Conservation (phyloP, 1,140 invertebrate genomes). For the Probaryconus sp. region DNA sequence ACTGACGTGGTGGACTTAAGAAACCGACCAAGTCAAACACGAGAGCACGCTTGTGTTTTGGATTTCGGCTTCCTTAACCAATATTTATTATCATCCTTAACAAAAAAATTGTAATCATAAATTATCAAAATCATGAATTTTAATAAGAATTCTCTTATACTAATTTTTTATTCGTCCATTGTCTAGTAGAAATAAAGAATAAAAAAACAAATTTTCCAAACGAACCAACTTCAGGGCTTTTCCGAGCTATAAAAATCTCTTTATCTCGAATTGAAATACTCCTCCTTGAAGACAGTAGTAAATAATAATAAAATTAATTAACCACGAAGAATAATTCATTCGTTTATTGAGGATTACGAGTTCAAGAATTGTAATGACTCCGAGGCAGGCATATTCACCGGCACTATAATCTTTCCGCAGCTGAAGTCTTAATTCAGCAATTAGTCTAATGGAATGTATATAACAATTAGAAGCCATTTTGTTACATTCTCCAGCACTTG, state of each 20-base stretch:
- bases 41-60: constrained; percentile 33
- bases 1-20: constrained; percentile 62
- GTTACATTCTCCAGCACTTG: constrained; percentile 61
- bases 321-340: constrained; percentile 50
- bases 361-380: constrained; percentile 65
- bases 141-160: too few species aligned
- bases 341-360: constrained; percentile 59
- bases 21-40: constrained; percentile 54
- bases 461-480: constrained; percentile 77
- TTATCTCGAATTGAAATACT: too few species aligned
- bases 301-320: constrained; percentile 40
- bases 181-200: too few species aligned
- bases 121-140: constrained; percentile 16
- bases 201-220: too few species aligned
- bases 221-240: too few species aligned
- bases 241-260: too few species aligned
- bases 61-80: constrained; percentile 48
- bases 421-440: constrained; percentile 79
- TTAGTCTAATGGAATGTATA: constrained; percentile 79
- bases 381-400: constrained; percentile 52
- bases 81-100: constrained; percentile 35
- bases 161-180: too few species aligned
- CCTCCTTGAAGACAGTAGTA: too few species aligned
- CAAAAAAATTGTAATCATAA: too few species aligned
- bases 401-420: constrained; percentile 52